Base-by-base conservation (phyloP, 2,113 vertebrate species). In the Myodes glareolus region DNA sequence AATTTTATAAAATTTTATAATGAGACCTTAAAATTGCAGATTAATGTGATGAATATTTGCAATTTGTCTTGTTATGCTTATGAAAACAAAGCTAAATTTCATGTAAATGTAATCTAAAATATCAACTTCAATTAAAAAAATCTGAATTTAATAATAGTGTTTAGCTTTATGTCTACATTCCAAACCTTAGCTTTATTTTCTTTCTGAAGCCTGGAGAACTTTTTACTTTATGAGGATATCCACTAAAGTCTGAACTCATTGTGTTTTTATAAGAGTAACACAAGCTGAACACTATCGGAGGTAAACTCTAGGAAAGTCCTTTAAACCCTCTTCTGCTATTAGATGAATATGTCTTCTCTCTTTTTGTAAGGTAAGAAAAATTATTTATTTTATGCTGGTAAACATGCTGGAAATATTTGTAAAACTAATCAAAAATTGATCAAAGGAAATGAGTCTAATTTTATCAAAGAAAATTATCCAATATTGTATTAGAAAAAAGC, bases 381-480 rank as follows among this genome's bases (percentile, higher is more conserved):
- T 1, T 82, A 52, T 11, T 7, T 42, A 39, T 95, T 77, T 92
- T 11, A n/a, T 5, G 0, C 4, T 88, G 9, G 14, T 61, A 4
- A 88, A 85, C 8, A 73, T n/a, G 84, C n/a, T 47, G 14, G 13
- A 50, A 4, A 76, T 73, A 55, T 63, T 42, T 76, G 4, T 45
- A 36, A 52, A 76, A 21, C 52, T 92, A 58, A 55, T 39, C 29
- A 50, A 84, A 90, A 73, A 70, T 85, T 96, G 4, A 42, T 7
- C 50, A 88, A 65, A 61, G 12, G 45, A 96, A 92, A 94, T 29
- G 8, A 70, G 82, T 93, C 7, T 47, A 95, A 76, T 85, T 75
- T 80, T 33, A 80, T 21, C 19, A 9, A 55, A 21, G 58, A 91
- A n/a, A 45, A 29, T 3, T 93, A n/a, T 12, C 4, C 13, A 65